phyloP scores from a whole-genome alignment of 2,113 vertebrate genomes.

The Pica pica region DNA sequence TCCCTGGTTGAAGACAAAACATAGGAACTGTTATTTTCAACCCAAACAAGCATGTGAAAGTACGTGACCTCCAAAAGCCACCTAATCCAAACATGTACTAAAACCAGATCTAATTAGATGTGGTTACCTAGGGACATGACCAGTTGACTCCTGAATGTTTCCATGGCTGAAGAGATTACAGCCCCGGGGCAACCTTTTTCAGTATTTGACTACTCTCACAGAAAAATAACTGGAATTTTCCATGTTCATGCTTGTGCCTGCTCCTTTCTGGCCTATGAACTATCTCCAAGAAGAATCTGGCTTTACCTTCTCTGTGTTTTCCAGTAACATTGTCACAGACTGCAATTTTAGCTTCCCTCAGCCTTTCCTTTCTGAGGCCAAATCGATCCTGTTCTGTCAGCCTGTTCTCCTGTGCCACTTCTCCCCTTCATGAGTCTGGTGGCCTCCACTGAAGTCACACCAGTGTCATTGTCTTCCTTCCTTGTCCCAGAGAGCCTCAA shows the following conservation, averaged over 20 bases:
- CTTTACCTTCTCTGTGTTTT: background rate
- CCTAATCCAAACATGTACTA: background rate
- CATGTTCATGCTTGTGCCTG: fast-evolving
- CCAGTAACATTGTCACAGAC: fast-evolving
- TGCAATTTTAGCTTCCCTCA: background rate
- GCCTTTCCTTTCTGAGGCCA: background rate
- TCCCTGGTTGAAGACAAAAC: background rate
- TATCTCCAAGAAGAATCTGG: background rate
- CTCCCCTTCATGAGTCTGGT: background rate
- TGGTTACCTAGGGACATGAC: background rate
- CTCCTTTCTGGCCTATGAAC: background rate
- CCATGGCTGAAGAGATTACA: background rate
- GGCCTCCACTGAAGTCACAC: background rate
- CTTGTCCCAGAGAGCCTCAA: background rate
- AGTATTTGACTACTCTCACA: background rate
- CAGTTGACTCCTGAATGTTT: background rate
- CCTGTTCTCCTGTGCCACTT: background rate
- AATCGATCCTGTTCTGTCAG: fast-evolving
- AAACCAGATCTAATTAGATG: background rate
- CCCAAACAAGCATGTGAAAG: background rate
- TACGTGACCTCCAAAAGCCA: background rate
- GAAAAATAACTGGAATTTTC: background rate
- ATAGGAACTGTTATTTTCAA: background rate
- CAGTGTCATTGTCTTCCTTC: background rate
- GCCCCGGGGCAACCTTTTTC: background rate